phyloP scores from a whole-genome alignment of 37 sponge, comb jelly and placozoan species.

The Ephydatia muelleri region DNA sequence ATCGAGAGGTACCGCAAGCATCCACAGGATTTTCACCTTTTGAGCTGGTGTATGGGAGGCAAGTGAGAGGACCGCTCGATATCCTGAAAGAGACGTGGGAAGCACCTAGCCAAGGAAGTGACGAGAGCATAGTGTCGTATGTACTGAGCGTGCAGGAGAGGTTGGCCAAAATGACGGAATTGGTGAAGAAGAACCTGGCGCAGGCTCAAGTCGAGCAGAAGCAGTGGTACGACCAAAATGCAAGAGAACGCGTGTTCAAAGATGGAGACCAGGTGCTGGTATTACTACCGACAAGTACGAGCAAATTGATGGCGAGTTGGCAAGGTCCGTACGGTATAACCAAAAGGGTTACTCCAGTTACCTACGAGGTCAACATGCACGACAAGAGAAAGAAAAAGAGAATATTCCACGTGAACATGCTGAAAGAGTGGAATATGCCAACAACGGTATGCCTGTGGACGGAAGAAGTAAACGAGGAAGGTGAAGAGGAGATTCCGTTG shows the following conservation, averaged over 20 bases:
- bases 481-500: neutral
- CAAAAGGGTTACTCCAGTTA: conserved; percentile 7
- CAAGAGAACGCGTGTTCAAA: neutral
- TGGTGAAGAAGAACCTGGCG: neutral
- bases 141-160: neutral
- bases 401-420: conserved; percentile 43
- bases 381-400: conserved; percentile 33
- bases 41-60: conserved; percentile 25
- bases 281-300: conserved; percentile 29
- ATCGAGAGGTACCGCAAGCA: conserved; percentile 25
- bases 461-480: neutral
- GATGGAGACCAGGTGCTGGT: conserved; percentile 36
- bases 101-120: neutral
- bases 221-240: neutral
- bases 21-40: conserved; percentile 29
- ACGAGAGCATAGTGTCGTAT: neutral
- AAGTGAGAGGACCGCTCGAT: conserved; percentile 18
- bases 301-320: conserved; percentile 30
- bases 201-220: neutral
- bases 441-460: neutral
- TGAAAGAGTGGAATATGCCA: conserved; percentile 15
- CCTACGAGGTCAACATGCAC: conserved; percentile 34
- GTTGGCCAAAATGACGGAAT: neutral
- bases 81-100: conserved; percentile 13
- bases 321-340: conserved; percentile 31